Base-by-base conservation (phyloP, 2,797 vertebrate species). In the Hirundo rustica region DNA sequence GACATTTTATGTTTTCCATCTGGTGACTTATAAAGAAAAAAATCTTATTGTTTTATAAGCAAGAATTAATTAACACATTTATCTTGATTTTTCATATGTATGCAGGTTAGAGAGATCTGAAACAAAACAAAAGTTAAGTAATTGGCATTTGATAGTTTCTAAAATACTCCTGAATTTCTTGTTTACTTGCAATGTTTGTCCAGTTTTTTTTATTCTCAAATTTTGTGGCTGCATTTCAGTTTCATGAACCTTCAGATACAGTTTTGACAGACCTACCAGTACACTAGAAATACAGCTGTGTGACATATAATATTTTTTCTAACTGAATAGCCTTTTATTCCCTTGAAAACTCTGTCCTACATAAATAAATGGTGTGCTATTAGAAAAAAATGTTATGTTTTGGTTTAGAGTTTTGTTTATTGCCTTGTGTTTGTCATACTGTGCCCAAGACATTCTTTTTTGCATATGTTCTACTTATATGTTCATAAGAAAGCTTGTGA, bases 1-100 rank as follows among this genome's bases (percentile, higher is more conserved):
- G 73, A 72, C 65, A 83, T 40, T 51, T 26, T 58, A 72, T 82
- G 73, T 78, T 96, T 95, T 91, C 29, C 80, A 92, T 67, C 83
- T 92, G 77, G 45, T 57, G 60, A 71, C 32, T 85, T 89, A 55
- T 2, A 88, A 78, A 88, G 47, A 85, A 80, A 38, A 38, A 83
- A 45, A 4, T 23, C 11, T 67, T 87, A 80, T 34, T 67, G 51
- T 47, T 89, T 92, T 79, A 64, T 67, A 86, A 92, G 73, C 47
- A 87, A 86, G 40, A 86, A 29, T 1, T 86, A 55, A 76, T 92
- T 84, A 76, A 62, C 44, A 70, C 23, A 61, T 78, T 90, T 76
- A 32, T 95, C 53, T 79, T 73, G 64, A 54, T 75, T 93, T 93
- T 90, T 76, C 26, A 87, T 84, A 85, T 45, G 32, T 10, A 62